Base-by-base conservation (phyloP, 2,113 vertebrate species). In the Poecilia latipinna region DNA sequence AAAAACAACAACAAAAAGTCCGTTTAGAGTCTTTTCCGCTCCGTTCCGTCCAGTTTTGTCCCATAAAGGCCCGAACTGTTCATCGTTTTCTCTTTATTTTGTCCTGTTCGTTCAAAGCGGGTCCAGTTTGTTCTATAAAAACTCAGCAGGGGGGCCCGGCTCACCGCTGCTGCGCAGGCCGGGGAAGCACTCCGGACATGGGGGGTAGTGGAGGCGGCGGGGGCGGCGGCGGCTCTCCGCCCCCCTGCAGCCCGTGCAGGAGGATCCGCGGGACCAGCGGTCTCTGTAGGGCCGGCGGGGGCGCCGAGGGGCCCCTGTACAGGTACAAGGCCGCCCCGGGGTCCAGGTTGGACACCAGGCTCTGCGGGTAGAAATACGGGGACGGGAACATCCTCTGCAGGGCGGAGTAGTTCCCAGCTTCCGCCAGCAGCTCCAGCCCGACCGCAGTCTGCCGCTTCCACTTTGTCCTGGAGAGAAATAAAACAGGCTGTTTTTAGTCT, bases 391-490 rank as follows among this genome's bases (percentile, higher is more conserved):
- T 98, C 90, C 98, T 93, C 93, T 99, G 98, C 0, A 99, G 95
- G 33, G 98, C 97, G 0, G 97, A 98, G 76, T 99, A 99, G 90
- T 98, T 99, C 44, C 98, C 97, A 0, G 98, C 97, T 81, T 99
- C 97, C 1, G 98, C 97, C 93, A 99, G 91, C 69, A 99, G 94
- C 93, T 99, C 97, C 70, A 99, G 91, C 67, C 98, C 97, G 80
- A 99, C 98, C 22, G 98, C 98, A 0, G 98, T 99, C 94, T 99
- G 98, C 75, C 98, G 89, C 93, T 99, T 99, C 98, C 98, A 99
- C 88, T 99, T 99, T 73, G 98, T 99, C 95, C 98, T 98, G 74
- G 0, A 82, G 51, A 29, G 31, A 79, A 37, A 15, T 15, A 51
- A 74, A 57, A 63, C 0, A 65, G 19, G 15, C 11, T 0, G n/a